These are phyloP conservation scores for Oscheius sp. DNA, from an alignment of 2,888 invertebrate species.

Conservation along the genomic window DNA sequence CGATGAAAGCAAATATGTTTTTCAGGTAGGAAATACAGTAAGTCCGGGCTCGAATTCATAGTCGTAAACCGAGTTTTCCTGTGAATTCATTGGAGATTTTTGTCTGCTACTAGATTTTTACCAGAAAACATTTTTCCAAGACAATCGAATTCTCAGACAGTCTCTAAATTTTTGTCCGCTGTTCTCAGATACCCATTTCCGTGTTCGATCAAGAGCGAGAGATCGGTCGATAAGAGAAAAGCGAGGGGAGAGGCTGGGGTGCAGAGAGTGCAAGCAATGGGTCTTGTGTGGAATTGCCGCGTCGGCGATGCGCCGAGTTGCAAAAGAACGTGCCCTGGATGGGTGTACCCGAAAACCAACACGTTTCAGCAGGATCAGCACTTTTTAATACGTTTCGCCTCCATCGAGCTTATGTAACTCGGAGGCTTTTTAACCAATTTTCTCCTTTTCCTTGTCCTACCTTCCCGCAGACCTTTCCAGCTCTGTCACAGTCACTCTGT, in stretches of 20 bases:
- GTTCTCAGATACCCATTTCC: not conserved
- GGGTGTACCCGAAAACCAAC: not conserved
- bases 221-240: slow-evolving; percentile 8
- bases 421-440: too few relatives aligned
- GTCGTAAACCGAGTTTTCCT: too few relatives aligned
- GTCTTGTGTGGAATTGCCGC: slow-evolving; percentile 11
- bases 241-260: not conserved
- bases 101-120: not conserved
- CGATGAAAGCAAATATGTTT: too few relatives aligned
- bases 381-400: too few relatives aligned
- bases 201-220: not conserved
- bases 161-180: not conserved
- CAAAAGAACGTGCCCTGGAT: not conserved
- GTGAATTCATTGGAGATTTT: too few relatives aligned
- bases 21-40: too few relatives aligned
- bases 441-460: too few relatives aligned
- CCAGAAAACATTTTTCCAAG: not conserved
- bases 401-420: too few relatives aligned
- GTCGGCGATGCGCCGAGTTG: slow-evolving; percentile 1
- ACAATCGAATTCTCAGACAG: not conserved
- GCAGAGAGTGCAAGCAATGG: not conserved
- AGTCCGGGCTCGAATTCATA: too few relatives aligned
- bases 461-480: too few relatives aligned
- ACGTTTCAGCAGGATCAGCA: slow-evolving; percentile 7
- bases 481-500: too few relatives aligned